These are phyloP conservation scores for Aleiodes sp. DNA, from an alignment of 1,140 invertebrate species.

Conservation along the genomic window DNA sequence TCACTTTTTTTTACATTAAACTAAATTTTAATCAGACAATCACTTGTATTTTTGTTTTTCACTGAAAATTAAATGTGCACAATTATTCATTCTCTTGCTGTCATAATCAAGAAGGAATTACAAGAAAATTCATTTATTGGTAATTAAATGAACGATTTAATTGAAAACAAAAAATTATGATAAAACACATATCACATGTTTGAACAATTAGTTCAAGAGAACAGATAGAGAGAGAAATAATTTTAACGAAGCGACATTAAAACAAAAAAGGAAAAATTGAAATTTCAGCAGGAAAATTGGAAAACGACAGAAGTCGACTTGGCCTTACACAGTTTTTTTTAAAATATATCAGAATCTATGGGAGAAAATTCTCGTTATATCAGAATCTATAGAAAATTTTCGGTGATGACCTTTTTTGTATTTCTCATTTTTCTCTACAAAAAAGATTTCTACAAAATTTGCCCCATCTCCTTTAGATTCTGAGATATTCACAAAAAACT, in stretches of 20 bases:
- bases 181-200: background rate
- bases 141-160: background rate
- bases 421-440: too few relatives aligned
- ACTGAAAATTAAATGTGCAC: background rate
- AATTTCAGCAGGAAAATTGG: background rate
- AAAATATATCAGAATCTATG: too few relatives aligned
- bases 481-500: too few relatives aligned
- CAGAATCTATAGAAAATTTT: too few relatives aligned
- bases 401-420: too few relatives aligned
- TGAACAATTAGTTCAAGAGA: background rate
- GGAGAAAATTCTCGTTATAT: too few relatives aligned
- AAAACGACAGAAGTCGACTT: background rate
- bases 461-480: too few relatives aligned
- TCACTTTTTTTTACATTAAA: background rate
- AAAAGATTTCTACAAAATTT: too few relatives aligned
- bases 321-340: background rate
- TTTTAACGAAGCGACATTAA: background rate
- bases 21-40: background rate
- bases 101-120: background rate
- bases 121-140: background rate
- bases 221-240: background rate
- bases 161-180: background rate
- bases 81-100: background rate
- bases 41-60: background rate
- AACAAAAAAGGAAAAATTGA: background rate